Evolutionary conservation across 2,888 invertebrate species (phyloP), one percentile per base, ranked within the genome.

Genomic region (Dynastes tityus): DNA sequence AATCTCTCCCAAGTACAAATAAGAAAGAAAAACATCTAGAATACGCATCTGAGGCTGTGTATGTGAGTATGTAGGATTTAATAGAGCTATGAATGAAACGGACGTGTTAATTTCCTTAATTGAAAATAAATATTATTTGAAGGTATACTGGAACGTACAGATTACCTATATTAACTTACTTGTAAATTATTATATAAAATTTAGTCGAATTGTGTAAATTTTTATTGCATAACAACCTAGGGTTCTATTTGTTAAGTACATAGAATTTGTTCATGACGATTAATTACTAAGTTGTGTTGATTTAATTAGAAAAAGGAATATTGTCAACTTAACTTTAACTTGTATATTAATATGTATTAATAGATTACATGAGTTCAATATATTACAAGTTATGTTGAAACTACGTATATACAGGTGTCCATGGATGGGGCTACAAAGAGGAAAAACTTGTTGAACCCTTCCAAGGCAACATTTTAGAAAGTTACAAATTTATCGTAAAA

Each of bases 71-170:
- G 16, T 45, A 67, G 16, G 22, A 40, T 67, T 67, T 67, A 22
- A 9, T 37, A 49, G 29, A 49, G 22, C 45, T 49, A 27, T 68
- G 49, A 68, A 45, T 68, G 68, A 49, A 58, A 58, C 55, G 55
- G n/a, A 58, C 22, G 68, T 68, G 51, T 51, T 68, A 68, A 68
- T 51, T 68, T 13, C 27, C 51, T 68, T 68, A 68, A 51, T 68
- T 51, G 27, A 68, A 68, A 68, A 51, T 68, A 68, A 49, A 68
- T 68, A 51, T 68, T 68, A 68, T 68, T 68, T 68, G 49, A 51
- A 45, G 45, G 45, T 29, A 68, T 51, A 68, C 27, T 9, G 29
- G 63, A 51, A 51, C 8, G 22, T 51, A 29, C 27, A 67, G 27
- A 22, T 6, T 45, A 65, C n/a, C 11, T 13, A 37, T 65, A 65